Conservation (phyloP, 1,140 invertebrate genomes). For the Daktulosphaira vitifoliae region DNA sequence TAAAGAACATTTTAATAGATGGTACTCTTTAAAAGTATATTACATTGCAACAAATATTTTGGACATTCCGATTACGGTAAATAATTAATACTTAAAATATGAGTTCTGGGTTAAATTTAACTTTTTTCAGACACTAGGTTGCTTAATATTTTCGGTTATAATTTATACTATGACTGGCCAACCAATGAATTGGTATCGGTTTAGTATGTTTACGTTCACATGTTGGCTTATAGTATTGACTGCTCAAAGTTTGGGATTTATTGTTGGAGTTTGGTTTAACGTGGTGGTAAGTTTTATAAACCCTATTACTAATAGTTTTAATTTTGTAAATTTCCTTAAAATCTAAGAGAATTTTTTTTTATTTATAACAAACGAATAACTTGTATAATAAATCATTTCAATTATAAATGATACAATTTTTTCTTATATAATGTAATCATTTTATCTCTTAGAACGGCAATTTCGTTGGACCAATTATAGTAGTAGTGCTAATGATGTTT, state of each 20-base stretch:
- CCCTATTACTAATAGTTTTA: background rate
- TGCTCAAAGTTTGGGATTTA: slow-evolving; percentile 77
- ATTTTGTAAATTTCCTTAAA: background rate
- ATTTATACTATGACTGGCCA: slow-evolving; percentile 82
- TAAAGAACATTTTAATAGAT: slow-evolving; percentile 91
- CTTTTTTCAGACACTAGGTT: slow-evolving; percentile 55
- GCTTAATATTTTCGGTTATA: slow-evolving; percentile 66
- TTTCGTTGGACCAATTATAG: slow-evolving; percentile 65
- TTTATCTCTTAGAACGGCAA: slow-evolving; percentile 59
- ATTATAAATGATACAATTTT: too few species aligned
- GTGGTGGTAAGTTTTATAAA: slow-evolving; percentile 59
- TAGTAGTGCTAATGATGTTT: slow-evolving; percentile 81
- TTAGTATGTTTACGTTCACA: slow-evolving; percentile 72
- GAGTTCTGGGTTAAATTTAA: background rate
- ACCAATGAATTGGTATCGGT: slow-evolving; percentile 63
- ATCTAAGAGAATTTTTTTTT: slow-evolving; percentile 4
- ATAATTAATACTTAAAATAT: slow-evolving; percentile 38
- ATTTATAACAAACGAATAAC: background rate
- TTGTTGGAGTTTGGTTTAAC: slow-evolving; percentile 75
- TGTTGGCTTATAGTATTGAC: slow-evolving; percentile 74
- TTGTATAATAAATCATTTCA: slow-evolving; percentile 27
- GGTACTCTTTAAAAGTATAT: slow-evolving; percentile 91
- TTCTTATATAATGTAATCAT: too few species aligned
- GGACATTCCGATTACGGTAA: slow-evolving; percentile 65
- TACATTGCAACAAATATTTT: slow-evolving; percentile 79